Conservation (phyloP, 2,888 invertebrate genomes). For the Dryomyza anilis region DNA sequence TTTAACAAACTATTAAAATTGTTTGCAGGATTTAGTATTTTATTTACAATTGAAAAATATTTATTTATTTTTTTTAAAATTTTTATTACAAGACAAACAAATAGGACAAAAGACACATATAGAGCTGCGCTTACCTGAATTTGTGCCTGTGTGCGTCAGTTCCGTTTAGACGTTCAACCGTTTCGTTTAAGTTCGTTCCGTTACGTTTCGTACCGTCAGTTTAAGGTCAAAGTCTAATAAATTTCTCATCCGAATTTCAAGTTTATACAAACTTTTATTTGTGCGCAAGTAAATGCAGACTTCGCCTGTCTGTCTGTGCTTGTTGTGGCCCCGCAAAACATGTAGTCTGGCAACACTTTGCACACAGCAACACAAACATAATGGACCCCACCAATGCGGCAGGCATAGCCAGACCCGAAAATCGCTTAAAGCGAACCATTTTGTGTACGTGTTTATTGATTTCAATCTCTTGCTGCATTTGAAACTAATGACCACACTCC, state of each 20-base stretch:
- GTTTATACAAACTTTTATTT: constrained; percentile 8
- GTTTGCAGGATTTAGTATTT: not conserved
- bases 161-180: too few relatives aligned
- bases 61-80: not conserved
- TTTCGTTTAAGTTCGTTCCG: too few relatives aligned
- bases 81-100: not conserved
- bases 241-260: too few relatives aligned
- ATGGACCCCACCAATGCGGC: not conserved
- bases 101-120: not conserved
- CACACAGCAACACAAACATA: constrained; percentile 12
- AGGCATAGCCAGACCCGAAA: too few relatives aligned
- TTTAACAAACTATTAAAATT: not conserved
- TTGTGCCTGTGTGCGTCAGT: constrained; percentile 5
- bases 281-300: not conserved
- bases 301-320: not conserved
- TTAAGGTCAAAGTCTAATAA: too few relatives aligned
- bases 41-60: too few relatives aligned
- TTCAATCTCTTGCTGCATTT: constrained; percentile 37
- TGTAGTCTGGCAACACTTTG: not conserved
- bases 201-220: too few relatives aligned
- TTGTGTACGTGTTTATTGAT: constrained; percentile 46
- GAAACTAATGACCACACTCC: constrained; percentile 42
- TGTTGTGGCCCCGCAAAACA: not conserved
- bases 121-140: not conserved
- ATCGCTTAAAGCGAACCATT: constrained; percentile 28